Conservation (phyloP, 2,888 invertebrate species). For the Agrotis exclamationis region DNA sequence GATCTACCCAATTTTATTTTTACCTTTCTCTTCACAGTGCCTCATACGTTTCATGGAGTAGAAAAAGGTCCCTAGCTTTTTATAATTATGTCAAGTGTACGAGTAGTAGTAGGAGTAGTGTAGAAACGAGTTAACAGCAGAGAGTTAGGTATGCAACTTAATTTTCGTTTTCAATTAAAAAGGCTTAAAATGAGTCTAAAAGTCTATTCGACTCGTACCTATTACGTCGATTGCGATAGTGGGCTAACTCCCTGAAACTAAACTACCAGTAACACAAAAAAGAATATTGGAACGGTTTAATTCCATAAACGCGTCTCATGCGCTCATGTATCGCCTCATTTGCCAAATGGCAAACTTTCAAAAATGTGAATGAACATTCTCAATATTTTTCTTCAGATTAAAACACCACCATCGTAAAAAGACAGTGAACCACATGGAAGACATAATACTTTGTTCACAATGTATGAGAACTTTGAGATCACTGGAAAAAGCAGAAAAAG, state of each 20-base stretch:
- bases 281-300: no score
- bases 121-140: neutral
- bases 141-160: neutral
- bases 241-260: no score
- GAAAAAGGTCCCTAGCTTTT: no score
- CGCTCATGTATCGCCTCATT: neutral
- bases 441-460: conserved; percentile 84
- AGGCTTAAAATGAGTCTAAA: neutral
- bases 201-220: neutral
- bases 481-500: conserved; percentile 87
- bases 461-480: conserved; percentile 82
- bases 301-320: neutral
- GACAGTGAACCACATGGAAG: conserved; percentile 87
- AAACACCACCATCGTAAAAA: conserved; percentile 88
- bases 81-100: neutral
- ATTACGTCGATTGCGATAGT: neutral
- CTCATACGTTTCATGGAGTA: neutral
- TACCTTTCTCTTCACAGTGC: neutral
- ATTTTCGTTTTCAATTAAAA: neutral
- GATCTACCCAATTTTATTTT: neutral
- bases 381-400: conserved; percentile 71
- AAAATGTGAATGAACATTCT: conserved; percentile 10
- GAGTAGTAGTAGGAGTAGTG: no score
- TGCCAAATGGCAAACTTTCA: no score
- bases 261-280: no score